Conservation (phyloP, 2,113 vertebrate genomes). For the Microtus ochrogaster region DNA sequence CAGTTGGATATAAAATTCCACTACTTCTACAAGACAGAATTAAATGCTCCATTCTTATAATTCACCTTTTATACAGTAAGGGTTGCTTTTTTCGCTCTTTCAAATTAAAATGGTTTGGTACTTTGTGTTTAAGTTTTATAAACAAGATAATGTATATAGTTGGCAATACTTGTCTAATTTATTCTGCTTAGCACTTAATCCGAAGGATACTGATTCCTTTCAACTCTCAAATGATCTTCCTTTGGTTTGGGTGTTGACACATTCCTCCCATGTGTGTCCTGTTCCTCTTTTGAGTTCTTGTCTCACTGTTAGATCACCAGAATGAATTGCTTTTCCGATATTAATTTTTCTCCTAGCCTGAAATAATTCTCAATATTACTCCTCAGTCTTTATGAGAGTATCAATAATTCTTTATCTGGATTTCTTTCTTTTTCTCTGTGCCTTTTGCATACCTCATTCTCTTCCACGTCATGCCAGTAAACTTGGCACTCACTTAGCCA, state of each 20-base stretch:
- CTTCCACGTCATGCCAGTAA: background rate
- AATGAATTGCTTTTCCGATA: background rate
- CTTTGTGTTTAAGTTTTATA: background rate
- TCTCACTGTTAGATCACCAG: background rate
- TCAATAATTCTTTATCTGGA: background rate
- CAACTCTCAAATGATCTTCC: background rate
- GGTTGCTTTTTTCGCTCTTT: constrained; percentile 14
- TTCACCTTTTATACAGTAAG: background rate
- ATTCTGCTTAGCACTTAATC: background rate
- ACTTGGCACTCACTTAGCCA: background rate
- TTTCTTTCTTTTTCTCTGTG: background rate
- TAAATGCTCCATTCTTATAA: background rate
- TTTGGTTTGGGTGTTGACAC: constrained; percentile 2
- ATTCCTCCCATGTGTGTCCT: background rate
- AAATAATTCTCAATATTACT: constrained; percentile 21
- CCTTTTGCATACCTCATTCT: background rate
- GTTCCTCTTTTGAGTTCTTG: background rate
- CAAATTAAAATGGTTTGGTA: background rate
- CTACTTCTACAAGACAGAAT: background rate
- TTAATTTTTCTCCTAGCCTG: constrained; percentile 26
- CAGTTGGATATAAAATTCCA: constrained; percentile 35
- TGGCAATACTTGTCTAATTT: background rate
- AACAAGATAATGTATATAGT: background rate
- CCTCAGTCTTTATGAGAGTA: background rate
- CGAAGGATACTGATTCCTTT: background rate